Base-by-base conservation (phyloP, 2,797 vertebrate genomes). In the Lacerta agilis region DNA sequence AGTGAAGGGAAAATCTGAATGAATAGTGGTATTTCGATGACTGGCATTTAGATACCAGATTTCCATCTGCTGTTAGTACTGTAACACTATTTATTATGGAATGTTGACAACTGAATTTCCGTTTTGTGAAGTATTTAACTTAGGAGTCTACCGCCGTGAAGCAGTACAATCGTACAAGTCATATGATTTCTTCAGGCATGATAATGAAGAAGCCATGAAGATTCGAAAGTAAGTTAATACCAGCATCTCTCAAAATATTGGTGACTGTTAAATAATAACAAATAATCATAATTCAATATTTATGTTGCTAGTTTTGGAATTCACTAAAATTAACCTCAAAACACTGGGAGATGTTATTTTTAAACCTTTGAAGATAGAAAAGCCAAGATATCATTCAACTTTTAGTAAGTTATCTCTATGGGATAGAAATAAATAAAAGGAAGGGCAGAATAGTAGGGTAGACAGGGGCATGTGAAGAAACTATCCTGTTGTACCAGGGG, bases 131-230 rank as follows among this genome's bases (percentile, higher is more conserved):
- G 99, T 99, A 92, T 99, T 99, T 95, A 99, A 99, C 95, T 95
- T 99, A 94, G 99, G 99, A 11, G 98, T 98, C n/a, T 99, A 99
- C 89, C 98, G 99, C 89, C 97, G 99, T 71, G 97, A 99, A 93
- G 98, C 98, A 0, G 99, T 99, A 87, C 97, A 97, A 93, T 96
- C 99, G 2, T 99, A 99, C 90, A 98, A 99, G 84, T 99, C 99
- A 86, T 99, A 98, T 0, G 98, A 99, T 90, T 99, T 99, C 96
- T 99, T 99, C 96, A 98, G 98, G 67, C 99, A 99, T 0, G 99
- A 99, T 96, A 99, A 99, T 1, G 97, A 98, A 71, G 98, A 99
- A 90, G 99, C 99, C 94, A 99, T 99, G 99, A 98, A 97, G 95
- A 99, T 99, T 94, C 97, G 98, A 91, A 99, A 98, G 99, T 99